Evolutionary conservation across 2,888 invertebrate species (phyloP).

Genomic region (Gnatocerus cornutus): DNA sequence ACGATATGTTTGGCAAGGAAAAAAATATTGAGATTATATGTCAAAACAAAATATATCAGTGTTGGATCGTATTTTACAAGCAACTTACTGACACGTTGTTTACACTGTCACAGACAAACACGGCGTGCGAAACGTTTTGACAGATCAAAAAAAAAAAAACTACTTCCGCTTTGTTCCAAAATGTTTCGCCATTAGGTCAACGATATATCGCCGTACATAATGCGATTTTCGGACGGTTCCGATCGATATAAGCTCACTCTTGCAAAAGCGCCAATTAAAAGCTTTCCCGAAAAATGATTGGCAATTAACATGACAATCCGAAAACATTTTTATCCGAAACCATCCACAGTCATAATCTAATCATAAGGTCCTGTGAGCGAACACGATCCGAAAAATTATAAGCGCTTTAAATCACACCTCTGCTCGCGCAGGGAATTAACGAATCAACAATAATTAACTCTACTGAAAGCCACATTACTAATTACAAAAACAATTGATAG

Average conservation of each 20-base stretch:
- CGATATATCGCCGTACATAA: constrained; percentile 30
- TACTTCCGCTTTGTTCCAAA: constrained; percentile 38
- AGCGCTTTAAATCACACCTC: constrained; percentile 42
- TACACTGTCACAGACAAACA: constrained; percentile 60
- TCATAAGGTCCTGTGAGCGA: constrained; percentile 43
- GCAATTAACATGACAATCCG: constrained; percentile 46
- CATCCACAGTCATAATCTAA: constrained; percentile 38
- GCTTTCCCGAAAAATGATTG: constrained; percentile 40
- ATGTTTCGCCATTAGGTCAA: constrained; percentile 29
- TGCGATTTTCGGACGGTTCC: constrained; percentile 28
- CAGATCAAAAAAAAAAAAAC: constrained; percentile 40
- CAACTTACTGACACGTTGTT: constrained; percentile 61
- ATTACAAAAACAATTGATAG: not conserved
- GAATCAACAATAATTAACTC: constrained; percentile 38
- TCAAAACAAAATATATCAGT: constrained; percentile 62
- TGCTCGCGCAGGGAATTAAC: constrained; percentile 29
- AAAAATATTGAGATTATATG: constrained; percentile 59
- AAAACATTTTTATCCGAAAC: constrained; percentile 43
- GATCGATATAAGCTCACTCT: constrained; percentile 38
- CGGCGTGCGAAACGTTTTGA: constrained; percentile 54
- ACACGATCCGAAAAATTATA: constrained; percentile 42
- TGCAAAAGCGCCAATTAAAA: constrained; percentile 42
- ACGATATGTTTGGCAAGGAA: constrained; percentile 55
- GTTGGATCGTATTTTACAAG: constrained; percentile 58
- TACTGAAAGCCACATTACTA: constrained; percentile 8